These are phyloP conservation scores for Porites australiensis DNA, from an alignment of 64 coral and sea anemone genomes.

Conservation along the genomic window DNA sequence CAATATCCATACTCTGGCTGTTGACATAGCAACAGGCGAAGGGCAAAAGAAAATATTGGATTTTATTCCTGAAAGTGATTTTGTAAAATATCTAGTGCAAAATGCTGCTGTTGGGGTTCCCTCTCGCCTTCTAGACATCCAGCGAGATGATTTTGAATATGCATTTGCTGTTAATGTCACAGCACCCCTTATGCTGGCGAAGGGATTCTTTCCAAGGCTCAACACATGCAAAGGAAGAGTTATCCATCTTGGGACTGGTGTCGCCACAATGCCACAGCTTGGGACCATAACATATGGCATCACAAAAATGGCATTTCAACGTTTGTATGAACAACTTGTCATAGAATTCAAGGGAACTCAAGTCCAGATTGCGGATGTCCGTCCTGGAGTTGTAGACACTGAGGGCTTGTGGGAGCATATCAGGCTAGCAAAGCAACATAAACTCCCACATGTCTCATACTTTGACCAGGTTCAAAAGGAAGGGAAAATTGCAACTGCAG, in stretches of 20 bases:
- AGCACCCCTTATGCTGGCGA: slow-evolving; percentile 76
- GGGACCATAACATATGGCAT: slow-evolving; percentile 76
- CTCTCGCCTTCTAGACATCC: slow-evolving; percentile 54
- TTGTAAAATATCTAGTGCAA: slow-evolving; percentile 69
- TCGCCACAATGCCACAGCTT: slow-evolving; percentile 52
- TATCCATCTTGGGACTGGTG: slow-evolving; percentile 65
- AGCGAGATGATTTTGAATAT: slow-evolving; percentile 71
- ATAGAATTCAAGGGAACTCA: slow-evolving; percentile 61
- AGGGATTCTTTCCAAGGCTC: slow-evolving; percentile 69
- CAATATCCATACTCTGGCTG: slow-evolving; percentile 55
- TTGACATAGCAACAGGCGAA: slow-evolving; percentile 58
- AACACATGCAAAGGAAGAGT: slow-evolving; percentile 47
- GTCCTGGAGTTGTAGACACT: slow-evolving; percentile 75
- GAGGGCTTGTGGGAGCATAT: slow-evolving; percentile 82
- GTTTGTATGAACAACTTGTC: slow-evolving; percentile 68
- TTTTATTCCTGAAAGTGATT: slow-evolving; percentile 49
- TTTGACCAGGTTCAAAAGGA: slow-evolving; percentile 71
- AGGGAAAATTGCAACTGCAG: slow-evolving; percentile 56
- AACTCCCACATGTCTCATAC: slow-evolving; percentile 71
- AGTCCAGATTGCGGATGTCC: slow-evolving; percentile 58
- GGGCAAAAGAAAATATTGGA: slow-evolving; percentile 65
- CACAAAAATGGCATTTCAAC: slow-evolving; percentile 81
- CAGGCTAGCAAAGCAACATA: slow-evolving; percentile 68
- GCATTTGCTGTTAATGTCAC: slow-evolving; percentile 75
- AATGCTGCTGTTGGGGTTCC: slow-evolving; percentile 77